Evolutionary conservation across 1,140 invertebrate genomes (phyloP).

Genomic region (Aricia agestis): DNA sequence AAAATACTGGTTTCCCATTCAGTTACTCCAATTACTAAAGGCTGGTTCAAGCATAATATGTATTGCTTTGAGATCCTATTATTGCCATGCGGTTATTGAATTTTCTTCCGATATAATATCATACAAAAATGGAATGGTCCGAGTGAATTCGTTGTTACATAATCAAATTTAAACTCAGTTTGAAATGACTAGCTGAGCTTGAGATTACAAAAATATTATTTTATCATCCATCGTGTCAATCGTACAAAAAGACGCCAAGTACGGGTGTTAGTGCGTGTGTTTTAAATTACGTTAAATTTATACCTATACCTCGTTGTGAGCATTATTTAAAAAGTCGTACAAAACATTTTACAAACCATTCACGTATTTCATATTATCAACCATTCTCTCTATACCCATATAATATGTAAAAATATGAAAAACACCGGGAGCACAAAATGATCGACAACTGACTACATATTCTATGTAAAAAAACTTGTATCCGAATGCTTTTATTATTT

Average conservation of each 20-base stretch:
- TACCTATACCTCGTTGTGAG: not conserved
- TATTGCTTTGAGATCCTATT: not conserved
- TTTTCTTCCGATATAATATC: not conserved
- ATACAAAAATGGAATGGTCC: conserved; percentile 8
- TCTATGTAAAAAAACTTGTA: not conserved
- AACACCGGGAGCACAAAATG: too few species aligned
- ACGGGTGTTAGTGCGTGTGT: not conserved
- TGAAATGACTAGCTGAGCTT: not conserved
- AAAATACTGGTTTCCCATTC: not conserved
- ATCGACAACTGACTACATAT: not conserved
- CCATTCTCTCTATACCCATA: too few species aligned
- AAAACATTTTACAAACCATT: not conserved
- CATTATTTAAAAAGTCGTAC: not conserved
- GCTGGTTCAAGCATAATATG: not conserved
- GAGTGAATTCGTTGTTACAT: not conserved
- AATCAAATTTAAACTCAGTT: not conserved
- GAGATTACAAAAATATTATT: conserved; percentile 9
- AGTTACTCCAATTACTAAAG: not conserved
- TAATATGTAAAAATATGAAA: not conserved
- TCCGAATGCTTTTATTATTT: not conserved
- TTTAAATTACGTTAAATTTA: not conserved
- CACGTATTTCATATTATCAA: not conserved
- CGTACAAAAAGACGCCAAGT: not conserved
- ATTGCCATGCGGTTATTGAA: not conserved
- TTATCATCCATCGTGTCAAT: not conserved